These are phyloP conservation scores for Alcedo quadribrachys DNA, from an alignment of 2,797 vertebrate species.

Conservation along the genomic window DNA sequence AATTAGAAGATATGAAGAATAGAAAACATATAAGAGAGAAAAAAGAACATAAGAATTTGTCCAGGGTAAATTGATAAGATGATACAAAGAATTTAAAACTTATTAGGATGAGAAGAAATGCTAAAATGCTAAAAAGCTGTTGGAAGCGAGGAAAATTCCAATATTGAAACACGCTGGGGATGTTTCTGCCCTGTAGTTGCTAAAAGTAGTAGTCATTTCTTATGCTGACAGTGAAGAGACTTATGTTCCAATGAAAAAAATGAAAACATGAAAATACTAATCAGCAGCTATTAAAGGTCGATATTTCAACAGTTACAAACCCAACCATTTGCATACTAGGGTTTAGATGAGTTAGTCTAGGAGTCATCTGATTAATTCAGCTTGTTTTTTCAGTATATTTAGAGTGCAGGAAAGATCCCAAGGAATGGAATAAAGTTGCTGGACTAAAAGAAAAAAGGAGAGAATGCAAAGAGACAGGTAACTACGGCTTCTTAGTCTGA, in stretches of 20 bases:
- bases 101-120: neutral
- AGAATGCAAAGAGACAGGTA: neutral
- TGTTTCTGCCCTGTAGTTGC: neutral
- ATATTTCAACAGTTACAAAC: neutral
- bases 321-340: neutral
- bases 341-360: neutral
- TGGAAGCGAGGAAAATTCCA: neutral
- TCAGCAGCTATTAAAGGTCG: neutral
- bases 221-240: neutral
- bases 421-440: neutral
- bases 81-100: neutral
- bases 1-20: neutral
- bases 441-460: neutral
- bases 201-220: neutral
- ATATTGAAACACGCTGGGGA: neutral
- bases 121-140: neutral
- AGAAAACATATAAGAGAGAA: neutral
- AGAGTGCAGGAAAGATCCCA: neutral
- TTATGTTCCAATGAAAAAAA: neutral
- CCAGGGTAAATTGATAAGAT: neutral
- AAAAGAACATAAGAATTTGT: neutral
- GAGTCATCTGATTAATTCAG: neutral
- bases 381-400: neutral
- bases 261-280: neutral
- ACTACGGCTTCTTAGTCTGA: neutral